phyloP scores from a whole-genome alignment of 1,140 invertebrate species.

The Leptinotarsa defecta region DNA sequence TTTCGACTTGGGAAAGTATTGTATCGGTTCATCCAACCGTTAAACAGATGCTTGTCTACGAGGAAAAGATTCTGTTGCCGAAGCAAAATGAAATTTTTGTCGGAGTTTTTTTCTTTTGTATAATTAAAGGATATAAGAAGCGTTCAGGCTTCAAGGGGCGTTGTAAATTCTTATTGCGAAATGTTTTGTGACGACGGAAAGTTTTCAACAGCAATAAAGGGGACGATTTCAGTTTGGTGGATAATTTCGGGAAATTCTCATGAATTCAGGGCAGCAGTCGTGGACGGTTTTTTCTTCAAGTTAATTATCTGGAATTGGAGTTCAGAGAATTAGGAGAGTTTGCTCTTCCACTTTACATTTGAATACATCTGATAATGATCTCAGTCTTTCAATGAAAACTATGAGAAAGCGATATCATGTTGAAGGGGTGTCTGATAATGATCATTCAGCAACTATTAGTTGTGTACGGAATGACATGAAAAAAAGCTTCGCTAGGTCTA shows the following conservation, averaged over 20 bases:
- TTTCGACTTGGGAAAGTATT: neutral
- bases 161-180: conserved; percentile 1
- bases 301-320: no score
- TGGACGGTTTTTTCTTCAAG: no score
- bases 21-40: neutral
- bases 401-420: no score
- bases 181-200: neutral
- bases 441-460: no score
- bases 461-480: no score
- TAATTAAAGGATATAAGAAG: conserved; percentile 3
- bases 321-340: no score
- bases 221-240: neutral
- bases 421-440: no score
- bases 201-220: neutral
- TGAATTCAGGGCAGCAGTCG: neutral
- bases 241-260: neutral
- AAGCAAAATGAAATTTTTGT: neutral
- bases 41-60: neutral
- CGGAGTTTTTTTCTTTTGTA: neutral
- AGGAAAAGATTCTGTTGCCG: neutral
- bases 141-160: neutral
- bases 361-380: no score
- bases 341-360: no score
- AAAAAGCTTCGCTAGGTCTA: no score
- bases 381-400: no score